phyloP scores from a whole-genome alignment of 2,113 vertebrate genomes.

The Channa argus region DNA sequence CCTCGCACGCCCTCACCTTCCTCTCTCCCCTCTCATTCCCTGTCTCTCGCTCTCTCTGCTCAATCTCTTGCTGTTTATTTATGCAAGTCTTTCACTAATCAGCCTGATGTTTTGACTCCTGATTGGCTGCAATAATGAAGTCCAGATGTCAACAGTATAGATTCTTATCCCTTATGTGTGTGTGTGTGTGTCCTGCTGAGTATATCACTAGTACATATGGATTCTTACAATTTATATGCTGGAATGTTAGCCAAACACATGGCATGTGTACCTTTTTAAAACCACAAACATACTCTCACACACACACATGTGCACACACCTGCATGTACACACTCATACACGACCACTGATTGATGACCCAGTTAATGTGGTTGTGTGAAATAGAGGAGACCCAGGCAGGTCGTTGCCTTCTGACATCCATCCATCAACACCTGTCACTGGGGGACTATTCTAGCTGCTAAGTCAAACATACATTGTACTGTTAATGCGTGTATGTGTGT shows the following conservation, averaged over 20 bases:
- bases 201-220: neutral
- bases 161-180: slow-evolving; percentile 52
- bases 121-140: slow-evolving; percentile 63
- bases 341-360: slow-evolving; percentile 61
- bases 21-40: neutral
- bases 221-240: slow-evolving; percentile 19
- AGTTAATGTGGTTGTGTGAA: slow-evolving; percentile 66
- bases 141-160: slow-evolving; percentile 51
- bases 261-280: too few species aligned
- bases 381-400: slow-evolving; percentile 52
- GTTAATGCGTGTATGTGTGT: slow-evolving; percentile 19
- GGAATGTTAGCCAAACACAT: neutral
- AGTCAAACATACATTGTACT: slow-evolving; percentile 65
- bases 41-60: neutral
- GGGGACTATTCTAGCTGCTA: slow-evolving; percentile 55
- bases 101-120: slow-evolving; percentile 60
- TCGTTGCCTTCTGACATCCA: slow-evolving; percentile 65
- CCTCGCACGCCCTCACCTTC: neutral
- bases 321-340: slow-evolving; percentile 5
- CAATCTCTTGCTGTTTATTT: slow-evolving; percentile 62
- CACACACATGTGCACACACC: slow-evolving; percentile 11
- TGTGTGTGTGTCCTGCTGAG: slow-evolving; percentile 22
- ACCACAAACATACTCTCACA: too few species aligned
- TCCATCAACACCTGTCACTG: slow-evolving; percentile 65
- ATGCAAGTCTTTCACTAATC: slow-evolving; percentile 56